A percentile compares a stretch with the other conserved stretches of the same genome.
Evolutionary conservation across 1,140 invertebrate species (phyloP).

Genomic region (Uloborus diversus): DNA sequence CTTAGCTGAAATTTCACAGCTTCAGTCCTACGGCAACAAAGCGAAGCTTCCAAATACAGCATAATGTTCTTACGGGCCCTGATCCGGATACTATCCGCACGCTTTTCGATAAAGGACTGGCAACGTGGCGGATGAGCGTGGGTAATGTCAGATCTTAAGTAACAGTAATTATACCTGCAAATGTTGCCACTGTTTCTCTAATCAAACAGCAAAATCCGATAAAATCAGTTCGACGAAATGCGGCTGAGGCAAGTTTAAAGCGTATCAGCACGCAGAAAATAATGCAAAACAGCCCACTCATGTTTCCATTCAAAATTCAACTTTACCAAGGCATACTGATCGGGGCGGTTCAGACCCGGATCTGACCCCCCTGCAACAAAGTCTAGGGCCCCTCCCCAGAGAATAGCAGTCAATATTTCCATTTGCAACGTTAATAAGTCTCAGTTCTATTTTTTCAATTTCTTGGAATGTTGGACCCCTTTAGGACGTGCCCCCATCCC

Average conservation of each 20-base stretch:
- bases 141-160: not conserved
- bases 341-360: too few species aligned
- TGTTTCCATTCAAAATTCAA: conserved; percentile 36
- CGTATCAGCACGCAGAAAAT: conserved; percentile 7
- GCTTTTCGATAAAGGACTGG: not conserved
- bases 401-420: too few species aligned
- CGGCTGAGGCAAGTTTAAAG: not conserved
- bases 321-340: conserved; percentile 10
- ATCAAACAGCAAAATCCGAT: not conserved
- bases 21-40: conserved; percentile 10
- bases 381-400: too few species aligned
- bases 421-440: too few species aligned
- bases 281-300: conserved; percentile 10
- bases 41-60: conserved; percentile 2
- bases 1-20: not conserved
- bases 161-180: not conserved
- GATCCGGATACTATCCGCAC: conserved; percentile 6
- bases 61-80: conserved; percentile 5
- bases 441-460: too few species aligned
- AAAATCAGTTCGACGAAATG: conserved; percentile 4
- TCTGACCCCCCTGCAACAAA: too few species aligned
- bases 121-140: not conserved
- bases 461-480: too few species aligned
- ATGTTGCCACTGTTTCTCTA: conserved; percentile 22
- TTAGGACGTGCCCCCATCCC: too few species aligned